Evolutionary conservation across 2,888 invertebrate species (phyloP), one percentile per base, ranked within the genome.

Genomic region (Drosophila maculinotata): DNA sequence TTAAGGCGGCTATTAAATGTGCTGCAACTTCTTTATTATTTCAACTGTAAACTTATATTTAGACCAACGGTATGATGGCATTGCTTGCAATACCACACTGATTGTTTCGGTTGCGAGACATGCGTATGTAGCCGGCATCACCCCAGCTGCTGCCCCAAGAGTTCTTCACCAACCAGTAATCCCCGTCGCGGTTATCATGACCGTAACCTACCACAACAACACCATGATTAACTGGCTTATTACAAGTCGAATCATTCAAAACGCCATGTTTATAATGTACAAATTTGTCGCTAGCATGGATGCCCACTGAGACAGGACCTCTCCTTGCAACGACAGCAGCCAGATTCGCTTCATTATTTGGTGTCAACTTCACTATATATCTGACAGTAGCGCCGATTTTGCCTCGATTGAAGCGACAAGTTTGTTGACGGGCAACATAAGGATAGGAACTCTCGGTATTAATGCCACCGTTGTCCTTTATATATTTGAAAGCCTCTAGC

Each of bases 371-470:
- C 42, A 94, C 93, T 89, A 93, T 96, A 10, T 96, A 97, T 8
- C 92, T 93, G 90, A 96, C 96, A 0, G 95, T 95, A 0, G 97
- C 97, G 28, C 96, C 97, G 0, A 93, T 91, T 82, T 93, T 93
- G 36, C 90, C 90, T 0, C 94, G 93, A 78, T 93, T 93, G 92
- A 94, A 96, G 12, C 81, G 88, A 38, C 95, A 96, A 77, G 93
- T 93, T 76, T 94, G 94, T 74, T 95, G 94, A 70, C 94, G 92
- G 0, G 92, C 96, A 90, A 95, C 94, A 90, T 98, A 98, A 0
- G 97, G 96, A 91, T 98, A 99, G 1, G 94, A 92, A 52, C 93
- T 92, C 91, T 98, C 98, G 0, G 96, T 97, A 91, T 98, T 97
- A 81, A 98, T 93, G 69, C 98, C 98, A 56, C 93, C 93, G 90